Conservation (phyloP, 2,888 invertebrate genomes). For the Oscheius onirici region DNA sequence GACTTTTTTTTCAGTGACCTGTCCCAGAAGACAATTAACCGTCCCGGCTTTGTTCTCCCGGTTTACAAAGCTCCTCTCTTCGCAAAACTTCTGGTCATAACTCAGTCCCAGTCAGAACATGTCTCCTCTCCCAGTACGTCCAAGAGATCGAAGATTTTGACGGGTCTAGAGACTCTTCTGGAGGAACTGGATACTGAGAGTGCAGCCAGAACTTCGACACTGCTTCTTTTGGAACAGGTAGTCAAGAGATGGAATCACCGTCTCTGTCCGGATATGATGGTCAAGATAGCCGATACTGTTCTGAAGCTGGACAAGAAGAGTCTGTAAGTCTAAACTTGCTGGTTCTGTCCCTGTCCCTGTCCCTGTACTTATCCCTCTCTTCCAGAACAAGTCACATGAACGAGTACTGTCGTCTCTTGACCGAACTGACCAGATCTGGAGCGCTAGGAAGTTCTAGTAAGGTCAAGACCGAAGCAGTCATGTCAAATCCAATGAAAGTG, state of each 20-base stretch:
- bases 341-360: not conserved
- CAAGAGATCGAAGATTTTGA: not conserved
- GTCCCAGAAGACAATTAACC: not conserved
- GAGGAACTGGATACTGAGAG: no score
- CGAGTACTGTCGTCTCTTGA: not conserved
- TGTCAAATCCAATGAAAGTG: not conserved
- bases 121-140: not conserved
- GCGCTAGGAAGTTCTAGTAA: constrained; percentile 12
- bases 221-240: not conserved
- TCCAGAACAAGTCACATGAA: not conserved
- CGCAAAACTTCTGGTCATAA: constrained; percentile 14
- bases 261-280: not conserved
- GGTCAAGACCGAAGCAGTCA: not conserved
- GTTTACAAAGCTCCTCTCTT: not conserved
- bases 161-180: not conserved
- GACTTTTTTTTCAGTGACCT: not conserved
- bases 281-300: not conserved
- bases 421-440: not conserved
- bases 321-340: no score
- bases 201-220: not conserved
- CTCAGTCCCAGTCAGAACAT: not conserved
- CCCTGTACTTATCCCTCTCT: not conserved
- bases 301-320: not conserved
- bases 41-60: not conserved
- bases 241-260: not conserved